phyloP scores from a whole-genome alignment of 2,888 invertebrate species.

The Chymomyza procnemis region DNA sequence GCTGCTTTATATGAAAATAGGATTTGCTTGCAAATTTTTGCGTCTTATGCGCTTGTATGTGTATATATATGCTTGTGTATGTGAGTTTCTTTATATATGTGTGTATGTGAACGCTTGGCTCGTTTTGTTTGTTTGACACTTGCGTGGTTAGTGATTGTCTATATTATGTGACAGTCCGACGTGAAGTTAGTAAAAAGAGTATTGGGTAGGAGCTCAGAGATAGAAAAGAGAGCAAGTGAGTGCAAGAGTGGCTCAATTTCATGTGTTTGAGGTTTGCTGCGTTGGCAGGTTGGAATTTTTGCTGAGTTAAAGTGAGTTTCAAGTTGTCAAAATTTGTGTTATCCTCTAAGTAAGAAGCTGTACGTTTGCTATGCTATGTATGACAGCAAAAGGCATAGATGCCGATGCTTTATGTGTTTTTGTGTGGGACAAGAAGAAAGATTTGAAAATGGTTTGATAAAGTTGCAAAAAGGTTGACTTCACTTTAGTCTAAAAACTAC shows the following conservation, averaged over 20 bases:
- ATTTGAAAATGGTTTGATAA: neutral
- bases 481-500: no score
- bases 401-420: neutral
- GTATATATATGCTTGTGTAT: neutral
- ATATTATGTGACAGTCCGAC: constrained; percentile 59
- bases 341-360: constrained; percentile 22
- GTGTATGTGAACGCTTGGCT: constrained; percentile 24
- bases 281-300: constrained; percentile 38
- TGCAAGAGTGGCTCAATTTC: constrained; percentile 32
- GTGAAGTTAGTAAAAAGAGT: neutral
- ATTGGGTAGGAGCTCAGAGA: neutral
- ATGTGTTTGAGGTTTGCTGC: constrained; percentile 38
- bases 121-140: constrained; percentile 66
- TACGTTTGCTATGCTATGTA: constrained; percentile 1
- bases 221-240: neutral
- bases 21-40: constrained; percentile 64
- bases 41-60: neutral
- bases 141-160: constrained; percentile 65
- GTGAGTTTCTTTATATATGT: neutral
- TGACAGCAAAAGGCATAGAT: constrained; percentile 1
- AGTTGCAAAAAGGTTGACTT: neutral
- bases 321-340: constrained; percentile 39
- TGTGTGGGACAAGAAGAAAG: neutral
- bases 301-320: constrained; percentile 33
- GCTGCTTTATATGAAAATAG: constrained; percentile 54